Base-by-base conservation (phyloP, 2,797 vertebrate species). In the Falco concolor region DNA sequence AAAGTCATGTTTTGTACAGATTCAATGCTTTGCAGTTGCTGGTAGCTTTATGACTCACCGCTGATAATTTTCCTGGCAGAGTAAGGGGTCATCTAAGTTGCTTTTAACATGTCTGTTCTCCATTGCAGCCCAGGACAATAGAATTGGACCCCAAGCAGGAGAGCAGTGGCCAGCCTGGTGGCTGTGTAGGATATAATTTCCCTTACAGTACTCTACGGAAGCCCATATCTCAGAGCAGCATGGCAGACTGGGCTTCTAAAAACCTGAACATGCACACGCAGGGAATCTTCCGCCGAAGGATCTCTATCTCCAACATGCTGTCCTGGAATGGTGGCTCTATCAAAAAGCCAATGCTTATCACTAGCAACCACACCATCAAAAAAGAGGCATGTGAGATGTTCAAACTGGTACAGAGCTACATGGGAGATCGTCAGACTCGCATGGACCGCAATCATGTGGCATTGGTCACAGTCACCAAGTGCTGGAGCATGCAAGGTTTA, bases 341-440 rank as follows among this genome's bases (percentile, higher is more conserved):
- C 97, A 99, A 99, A 84, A 99, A 99, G 90, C 99, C 99, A 20
- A 99, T 99, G 99, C 98, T 99, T 32, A 98, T 99, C 95, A 99
- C 99, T 47, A 99, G 98, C 91, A 98, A 98, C 97, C 98, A 98
- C 9, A 91, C 98, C 11, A 96, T 99, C 88, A 98, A 98, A 44
- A 99, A 99, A 61, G 99, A 99, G 96, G 99, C 99, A 1, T 99
- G 99, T 14, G 99, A 99, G 96, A 98, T 99, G 98, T 99, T 99
- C 98, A 99, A 99, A 86, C 98, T 99, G 80, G 98, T 99, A 77
- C 99, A 99, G 98, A 98, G 98, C 93, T 99, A 99, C 97, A 99
- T 99, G 99, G 99, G 99, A 23, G 99, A 99, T 96, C 96, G 99
- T 64, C 99, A 99, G 17, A 98, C 98, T 0, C 98, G 98, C 25